Conservation (phyloP, 2,797 vertebrate species). For the Sarcophilus harrisii region DNA sequence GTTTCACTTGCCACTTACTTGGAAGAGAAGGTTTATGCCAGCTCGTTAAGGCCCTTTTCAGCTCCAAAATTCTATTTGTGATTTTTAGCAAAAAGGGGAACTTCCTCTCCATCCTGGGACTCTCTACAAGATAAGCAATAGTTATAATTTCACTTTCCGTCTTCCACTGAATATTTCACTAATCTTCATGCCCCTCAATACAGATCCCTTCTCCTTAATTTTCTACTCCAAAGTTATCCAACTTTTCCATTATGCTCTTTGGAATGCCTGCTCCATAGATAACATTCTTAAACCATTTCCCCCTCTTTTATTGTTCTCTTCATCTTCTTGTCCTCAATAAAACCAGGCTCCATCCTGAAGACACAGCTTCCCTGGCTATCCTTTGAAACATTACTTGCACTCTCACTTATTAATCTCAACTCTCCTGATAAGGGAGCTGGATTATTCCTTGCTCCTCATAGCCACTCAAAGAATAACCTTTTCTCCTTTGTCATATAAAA, state of each 20-base stretch:
- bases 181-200: background rate
- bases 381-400: background rate
- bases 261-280: background rate
- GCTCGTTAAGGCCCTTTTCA: background rate
- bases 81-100: background rate
- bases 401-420: background rate
- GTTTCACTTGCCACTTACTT: background rate
- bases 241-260: background rate
- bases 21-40: background rate
- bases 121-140: background rate
- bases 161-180: background rate
- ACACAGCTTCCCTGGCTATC: background rate
- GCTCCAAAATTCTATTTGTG: background rate
- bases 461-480: background rate
- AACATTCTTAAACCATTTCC: background rate
- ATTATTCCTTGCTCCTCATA: background rate
- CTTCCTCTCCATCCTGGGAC: background rate
- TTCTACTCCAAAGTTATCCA: background rate
- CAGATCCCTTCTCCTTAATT: background rate
- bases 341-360: background rate
- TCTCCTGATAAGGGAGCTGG: background rate
- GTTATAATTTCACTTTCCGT: background rate
- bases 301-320: background rate
- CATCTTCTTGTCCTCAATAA: background rate
- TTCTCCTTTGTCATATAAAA: background rate